Percentiles rank a stretch among this genome's conserved stretches.
phyloP scores from a whole-genome alignment of 2,797 vertebrate genomes.

The Epinephelus malabaricus region DNA sequence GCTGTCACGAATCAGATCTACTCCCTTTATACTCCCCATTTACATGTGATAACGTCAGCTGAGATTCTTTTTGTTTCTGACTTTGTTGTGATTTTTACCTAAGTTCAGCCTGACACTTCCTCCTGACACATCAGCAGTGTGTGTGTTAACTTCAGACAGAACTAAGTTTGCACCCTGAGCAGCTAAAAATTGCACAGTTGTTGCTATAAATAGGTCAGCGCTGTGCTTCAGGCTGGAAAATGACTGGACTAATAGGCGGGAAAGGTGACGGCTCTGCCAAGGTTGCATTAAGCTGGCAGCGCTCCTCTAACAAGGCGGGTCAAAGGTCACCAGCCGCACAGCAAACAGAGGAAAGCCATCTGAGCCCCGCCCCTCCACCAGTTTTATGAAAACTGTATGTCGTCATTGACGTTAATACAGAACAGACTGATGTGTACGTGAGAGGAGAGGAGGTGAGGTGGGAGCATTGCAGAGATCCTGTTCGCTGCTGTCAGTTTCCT shows the following conservation, averaged over 20 bases:
- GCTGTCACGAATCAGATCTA: no score
- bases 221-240: slow-evolving; percentile 85
- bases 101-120: not conserved
- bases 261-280: slow-evolving; percentile 88
- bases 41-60: not conserved
- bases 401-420: slow-evolving; percentile 51
- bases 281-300: slow-evolving; percentile 91
- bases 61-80: not conserved
- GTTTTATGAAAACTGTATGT: slow-evolving; percentile 83
- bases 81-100: not conserved
- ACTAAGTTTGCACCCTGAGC: not conserved
- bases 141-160: not conserved
- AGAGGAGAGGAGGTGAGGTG: slow-evolving; percentile 24
- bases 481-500: slow-evolving; percentile 49
- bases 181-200: slow-evolving; percentile 8
- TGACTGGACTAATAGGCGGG: slow-evolving; percentile 87
- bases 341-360: slow-evolving; percentile 85
- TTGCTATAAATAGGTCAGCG: slow-evolving; percentile 83
- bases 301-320: slow-evolving; percentile 84
- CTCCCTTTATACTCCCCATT: not conserved
- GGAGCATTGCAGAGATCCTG: slow-evolving; percentile 24
- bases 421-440: slow-evolving; percentile 18
- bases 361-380: slow-evolving; percentile 78
- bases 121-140: not conserved
- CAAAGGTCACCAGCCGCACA: slow-evolving; percentile 83